Evolutionary conservation across 2,888 invertebrate species (phyloP).

Genomic region (Acronicta alni): DNA sequence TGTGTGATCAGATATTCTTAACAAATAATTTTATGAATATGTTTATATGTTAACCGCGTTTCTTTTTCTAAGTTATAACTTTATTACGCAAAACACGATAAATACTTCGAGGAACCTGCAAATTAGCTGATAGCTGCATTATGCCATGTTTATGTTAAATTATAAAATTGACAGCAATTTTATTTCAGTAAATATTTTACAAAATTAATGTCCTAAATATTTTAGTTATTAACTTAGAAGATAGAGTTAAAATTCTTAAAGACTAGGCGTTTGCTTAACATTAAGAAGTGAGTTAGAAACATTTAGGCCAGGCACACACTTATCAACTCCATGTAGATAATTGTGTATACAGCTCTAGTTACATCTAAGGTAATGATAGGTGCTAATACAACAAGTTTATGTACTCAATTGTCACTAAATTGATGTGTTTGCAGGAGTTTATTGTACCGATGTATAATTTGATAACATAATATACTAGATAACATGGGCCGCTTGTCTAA

Average conservation of each 20-base stretch:
- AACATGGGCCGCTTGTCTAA: too few species aligned
- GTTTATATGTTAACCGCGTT: too few species aligned
- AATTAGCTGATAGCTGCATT: too few species aligned
- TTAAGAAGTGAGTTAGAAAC: constrained; percentile 51
- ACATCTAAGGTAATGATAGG: constrained; percentile 10
- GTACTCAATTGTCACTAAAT: constrained; percentile 9
- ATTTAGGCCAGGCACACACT: constrained; percentile 11
- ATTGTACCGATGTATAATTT: too few species aligned
- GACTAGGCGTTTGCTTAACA: constrained; percentile 54
- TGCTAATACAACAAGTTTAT: constrained; percentile 24
- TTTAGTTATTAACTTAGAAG: constrained; percentile 23
- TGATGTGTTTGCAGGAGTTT: too few species aligned
- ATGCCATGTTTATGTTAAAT: background rate
- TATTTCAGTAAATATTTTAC: constrained; percentile 1
- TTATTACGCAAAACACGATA: too few species aligned
- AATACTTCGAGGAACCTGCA: too few species aligned
- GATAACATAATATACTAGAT: too few species aligned
- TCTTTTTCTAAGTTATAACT: too few species aligned
- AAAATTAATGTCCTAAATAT: constrained; percentile 18
- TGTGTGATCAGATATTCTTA: too few species aligned
- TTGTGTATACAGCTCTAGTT: constrained; percentile 5
- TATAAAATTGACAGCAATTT: background rate
- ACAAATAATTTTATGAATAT: too few species aligned
- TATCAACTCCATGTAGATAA: background rate
- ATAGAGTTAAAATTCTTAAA: constrained; percentile 51